These are phyloP conservation scores for Pygoscelis adeliae DNA, from an alignment of 2,113 vertebrate species.

Conservation along the genomic window DNA sequence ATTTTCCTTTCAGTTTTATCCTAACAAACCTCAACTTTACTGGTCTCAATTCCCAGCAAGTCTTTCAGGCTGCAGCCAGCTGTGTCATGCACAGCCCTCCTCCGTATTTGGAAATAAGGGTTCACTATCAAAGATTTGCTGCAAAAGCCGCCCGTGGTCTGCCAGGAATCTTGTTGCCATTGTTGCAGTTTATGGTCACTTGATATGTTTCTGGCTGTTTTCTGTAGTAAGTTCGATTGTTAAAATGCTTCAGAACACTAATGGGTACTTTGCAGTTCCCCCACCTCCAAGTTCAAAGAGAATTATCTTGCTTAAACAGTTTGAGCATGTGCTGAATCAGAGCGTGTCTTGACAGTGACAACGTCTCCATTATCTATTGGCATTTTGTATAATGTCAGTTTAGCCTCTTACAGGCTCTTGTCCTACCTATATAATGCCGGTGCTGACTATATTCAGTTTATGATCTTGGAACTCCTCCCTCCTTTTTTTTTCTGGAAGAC, in stretches of 20 bases:
- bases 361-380: neutral
- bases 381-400: neutral
- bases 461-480: neutral
- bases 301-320: neutral
- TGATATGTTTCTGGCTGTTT: neutral
- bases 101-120: neutral
- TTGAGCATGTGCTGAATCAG: neutral
- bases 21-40: neutral
- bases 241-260: neutral
- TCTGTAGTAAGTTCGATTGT: neutral
- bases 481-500: neutral
- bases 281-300: neutral
- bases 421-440: neutral
- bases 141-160: neutral
- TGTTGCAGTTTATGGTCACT: neutral
- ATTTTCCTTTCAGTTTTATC: neutral
- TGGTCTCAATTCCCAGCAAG: neutral
- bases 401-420: neutral
- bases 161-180: neutral
- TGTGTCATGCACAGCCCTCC: neutral
- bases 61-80: neutral
- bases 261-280: neutral
- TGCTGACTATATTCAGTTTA: neutral
- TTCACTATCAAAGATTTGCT: neutral
- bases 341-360: neutral